phyloP scores from a whole-genome alignment of 2,888 invertebrate genomes.

The Thumatha senex region DNA sequence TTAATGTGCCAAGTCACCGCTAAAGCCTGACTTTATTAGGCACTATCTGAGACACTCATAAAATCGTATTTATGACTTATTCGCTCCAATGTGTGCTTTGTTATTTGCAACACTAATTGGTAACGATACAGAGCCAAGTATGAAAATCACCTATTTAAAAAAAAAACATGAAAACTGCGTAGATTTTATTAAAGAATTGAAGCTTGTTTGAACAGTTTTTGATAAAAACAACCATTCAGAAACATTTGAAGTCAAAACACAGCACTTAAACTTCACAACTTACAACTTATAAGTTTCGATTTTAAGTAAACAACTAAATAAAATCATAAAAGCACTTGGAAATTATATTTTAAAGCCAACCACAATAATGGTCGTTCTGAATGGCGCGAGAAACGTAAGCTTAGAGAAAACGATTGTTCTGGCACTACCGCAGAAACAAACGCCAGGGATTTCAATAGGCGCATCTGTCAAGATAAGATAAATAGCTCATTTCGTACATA shows the following conservation, averaged over 20 bases:
- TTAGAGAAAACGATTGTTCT: conserved; percentile 6
- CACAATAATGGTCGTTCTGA: conserved; percentile 22
- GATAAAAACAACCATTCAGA: neutral
- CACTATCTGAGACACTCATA: conserved; percentile 56
- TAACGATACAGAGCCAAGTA: conserved; percentile 40
- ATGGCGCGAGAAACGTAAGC: conserved; percentile 23
- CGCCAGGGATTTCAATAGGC: conserved; percentile 43
- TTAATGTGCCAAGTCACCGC: conserved; percentile 55
- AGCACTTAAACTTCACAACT: conserved; percentile 4
- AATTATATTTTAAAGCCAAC: conserved; percentile 19
- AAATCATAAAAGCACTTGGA: conserved; percentile 25
- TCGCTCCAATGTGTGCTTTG: conserved; percentile 48
- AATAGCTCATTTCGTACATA: conserved; percentile 42
- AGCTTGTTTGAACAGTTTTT: neutral
- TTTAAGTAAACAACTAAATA: conserved; percentile 17
- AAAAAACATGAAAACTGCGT: neutral
- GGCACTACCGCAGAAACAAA: conserved; percentile 24
- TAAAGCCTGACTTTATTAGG: conserved; percentile 61
- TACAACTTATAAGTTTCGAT: conserved; percentile 8
- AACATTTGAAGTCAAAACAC: conserved; percentile 5
- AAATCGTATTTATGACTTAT: conserved; percentile 61
- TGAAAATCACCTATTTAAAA: neutral
- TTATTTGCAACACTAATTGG: conserved; percentile 56
- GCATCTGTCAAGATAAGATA: conserved; percentile 47
- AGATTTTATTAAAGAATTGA: neutral